These are phyloP conservation scores for Stegostoma tigrinum DNA, from an alignment of 2,113 vertebrate genomes.

Conservation along the genomic window DNA sequence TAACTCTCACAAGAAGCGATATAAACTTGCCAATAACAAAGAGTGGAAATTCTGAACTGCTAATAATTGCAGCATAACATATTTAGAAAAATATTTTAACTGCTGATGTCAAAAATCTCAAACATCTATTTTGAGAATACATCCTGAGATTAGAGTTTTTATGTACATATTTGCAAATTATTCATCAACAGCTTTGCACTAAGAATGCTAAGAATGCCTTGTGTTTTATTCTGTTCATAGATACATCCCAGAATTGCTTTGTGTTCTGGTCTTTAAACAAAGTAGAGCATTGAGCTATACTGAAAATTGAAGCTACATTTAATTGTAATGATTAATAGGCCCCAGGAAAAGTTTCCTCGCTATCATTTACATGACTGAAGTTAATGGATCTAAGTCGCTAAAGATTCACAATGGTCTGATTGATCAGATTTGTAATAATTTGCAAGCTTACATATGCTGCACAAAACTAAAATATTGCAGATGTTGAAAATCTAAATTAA, in stretches of 20 bases:
- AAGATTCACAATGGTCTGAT: not conserved
- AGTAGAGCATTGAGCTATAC: not conserved
- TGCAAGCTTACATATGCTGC: not conserved
- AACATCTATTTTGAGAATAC: not conserved
- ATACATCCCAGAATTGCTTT: not conserved
- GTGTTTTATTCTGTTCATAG: not conserved
- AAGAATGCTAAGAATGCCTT: not conserved
- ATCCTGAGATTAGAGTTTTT: not conserved
- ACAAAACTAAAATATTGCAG: not conserved
- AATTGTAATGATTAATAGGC: not conserved
- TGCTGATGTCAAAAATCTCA: not conserved
- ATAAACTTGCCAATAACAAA: not conserved
- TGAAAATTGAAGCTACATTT: constrained; percentile 4
- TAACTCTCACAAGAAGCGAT: not conserved
- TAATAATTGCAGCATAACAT: not conserved
- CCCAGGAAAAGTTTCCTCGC: not conserved
- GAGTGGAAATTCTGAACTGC: not conserved
- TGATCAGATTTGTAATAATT: not conserved
- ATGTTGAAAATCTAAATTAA: not conserved
- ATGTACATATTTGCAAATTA: not conserved
- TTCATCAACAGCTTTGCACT: not conserved
- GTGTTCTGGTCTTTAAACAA: not conserved
- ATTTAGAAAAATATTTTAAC: constrained; percentile 24
- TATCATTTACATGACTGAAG: not conserved
- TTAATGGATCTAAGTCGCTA: not conserved